phyloP scores from a whole-genome alignment of 2,113 vertebrate species.

The Chauna torquata region DNA sequence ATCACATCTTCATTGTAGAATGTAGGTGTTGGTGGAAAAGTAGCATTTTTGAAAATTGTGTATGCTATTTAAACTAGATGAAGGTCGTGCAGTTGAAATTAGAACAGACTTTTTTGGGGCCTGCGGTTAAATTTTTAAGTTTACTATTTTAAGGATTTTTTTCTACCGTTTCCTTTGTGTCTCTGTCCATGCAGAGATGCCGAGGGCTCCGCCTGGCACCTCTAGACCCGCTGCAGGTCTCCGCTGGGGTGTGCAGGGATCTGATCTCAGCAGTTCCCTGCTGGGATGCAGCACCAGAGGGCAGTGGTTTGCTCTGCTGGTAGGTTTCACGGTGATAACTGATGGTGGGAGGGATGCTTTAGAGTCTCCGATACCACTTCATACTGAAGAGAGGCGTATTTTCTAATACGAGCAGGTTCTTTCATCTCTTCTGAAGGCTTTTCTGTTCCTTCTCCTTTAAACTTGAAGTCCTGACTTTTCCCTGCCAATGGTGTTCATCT shows the following conservation, averaged over 20 bases:
- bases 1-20: not conserved
- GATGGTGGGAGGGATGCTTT: not conserved
- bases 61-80: not conserved
- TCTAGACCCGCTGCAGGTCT: rapidly evolving
- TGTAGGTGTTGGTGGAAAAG: not conserved
- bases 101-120: not conserved
- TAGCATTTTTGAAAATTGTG: not conserved
- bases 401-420: rapidly evolving
- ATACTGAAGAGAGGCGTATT: rapidly evolving
- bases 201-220: not conserved
- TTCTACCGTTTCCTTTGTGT: not conserved
- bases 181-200: not conserved
- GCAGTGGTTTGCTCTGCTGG: not conserved
- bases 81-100: not conserved
- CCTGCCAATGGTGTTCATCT: rapidly evolving
- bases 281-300: not conserved
- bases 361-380: not conserved
- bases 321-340: not conserved
- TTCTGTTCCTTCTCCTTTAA: not conserved
- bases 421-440: not conserved
- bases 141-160: not conserved
- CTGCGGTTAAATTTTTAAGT: not conserved
- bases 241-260: not conserved
- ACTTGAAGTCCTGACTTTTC: not conserved
- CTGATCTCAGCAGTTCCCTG: not conserved